Base-by-base conservation (phyloP, 2,888 invertebrate species). In the Dryadula phaetusa region DNA sequence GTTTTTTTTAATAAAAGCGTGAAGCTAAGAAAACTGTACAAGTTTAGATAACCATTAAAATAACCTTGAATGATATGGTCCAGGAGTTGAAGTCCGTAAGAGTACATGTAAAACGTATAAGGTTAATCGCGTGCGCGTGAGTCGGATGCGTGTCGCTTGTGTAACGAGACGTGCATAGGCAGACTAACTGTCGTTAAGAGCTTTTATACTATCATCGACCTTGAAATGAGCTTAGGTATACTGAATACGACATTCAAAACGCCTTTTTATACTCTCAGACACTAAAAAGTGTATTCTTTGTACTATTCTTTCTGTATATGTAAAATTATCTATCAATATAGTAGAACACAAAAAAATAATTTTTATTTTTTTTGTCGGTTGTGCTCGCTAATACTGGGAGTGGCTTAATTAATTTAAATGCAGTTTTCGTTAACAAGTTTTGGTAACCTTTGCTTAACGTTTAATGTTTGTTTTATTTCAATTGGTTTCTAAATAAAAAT, bases 41-140 rank as follows among this genome's bases (percentile, higher is more conserved):
- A 58, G 16, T 10, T 28, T 18, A 7, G n/a, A 28, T 3, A 16
- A 12, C 53, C 12, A 10, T 14, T 32, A 0, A 3, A 12, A 12
- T 14, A 32, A 18, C 53, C 53, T 63, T 63, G 40, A 42, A 60
- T 18, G 2, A 25, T 65, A 28, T 47, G 46, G 40, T 49, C 49
- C 64, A 49, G 58, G 58, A 65, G 64, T 60, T 42, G 60, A 65
- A 49, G 58, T 47, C 64, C 28, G 32, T 4, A 49, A 28, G 49
- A 49, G n/a, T 34, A 64, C 64, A 65, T 49, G 58, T 54, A 62
- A 42, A 63, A 65, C 62, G 49, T 62, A 69, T 66, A 66, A 69
- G 69, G 69, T 69, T 69, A 66, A 69, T 69, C 42, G 66, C 52
- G 37, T 20, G 47, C 63, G 58, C 69, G 69, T 69, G 69, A 62